Evolutionary conservation across 2,888 invertebrate species (phyloP).

Genomic region (Yponomeuta evonymella): DNA sequence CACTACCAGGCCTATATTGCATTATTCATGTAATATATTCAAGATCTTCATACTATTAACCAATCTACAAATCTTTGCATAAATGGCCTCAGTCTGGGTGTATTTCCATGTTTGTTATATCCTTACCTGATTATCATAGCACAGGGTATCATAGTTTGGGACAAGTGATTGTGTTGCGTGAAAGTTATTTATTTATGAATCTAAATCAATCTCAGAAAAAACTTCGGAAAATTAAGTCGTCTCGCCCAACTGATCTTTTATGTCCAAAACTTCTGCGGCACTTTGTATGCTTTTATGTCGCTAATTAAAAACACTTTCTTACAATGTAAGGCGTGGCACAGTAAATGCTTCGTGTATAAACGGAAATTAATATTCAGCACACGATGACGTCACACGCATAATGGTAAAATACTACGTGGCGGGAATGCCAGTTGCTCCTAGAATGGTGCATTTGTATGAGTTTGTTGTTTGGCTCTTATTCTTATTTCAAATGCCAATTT

Average conservation of each 20-base stretch:
- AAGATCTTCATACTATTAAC: too few species aligned
- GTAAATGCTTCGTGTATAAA: not conserved
- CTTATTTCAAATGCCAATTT: too few species aligned
- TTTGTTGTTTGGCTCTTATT: not conserved
- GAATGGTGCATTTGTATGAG: not conserved
- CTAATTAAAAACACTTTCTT: not conserved
- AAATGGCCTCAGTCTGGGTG: too few species aligned
- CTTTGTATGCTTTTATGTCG: not conserved
- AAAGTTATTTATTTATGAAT: too few species aligned
- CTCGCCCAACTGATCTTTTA: not conserved
- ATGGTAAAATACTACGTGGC: conserved; percentile 19
- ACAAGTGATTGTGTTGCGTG: not conserved
- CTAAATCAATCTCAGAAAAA: too few species aligned
- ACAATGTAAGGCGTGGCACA: not conserved
- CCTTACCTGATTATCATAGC: too few species aligned
- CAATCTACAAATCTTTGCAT: too few species aligned
- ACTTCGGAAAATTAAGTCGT: too few species aligned
- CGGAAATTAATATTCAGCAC: conserved; percentile 21
- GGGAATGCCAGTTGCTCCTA: not conserved
- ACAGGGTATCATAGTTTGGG: too few species aligned
- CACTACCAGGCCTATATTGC: too few species aligned
- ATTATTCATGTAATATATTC: too few species aligned
- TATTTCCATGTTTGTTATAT: too few species aligned
- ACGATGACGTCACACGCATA: conserved; percentile 21
- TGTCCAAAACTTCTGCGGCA: not conserved